Evolutionary conservation across 2,888 invertebrate species (phyloP).

Genomic region (Apotomis turbidana): DNA sequence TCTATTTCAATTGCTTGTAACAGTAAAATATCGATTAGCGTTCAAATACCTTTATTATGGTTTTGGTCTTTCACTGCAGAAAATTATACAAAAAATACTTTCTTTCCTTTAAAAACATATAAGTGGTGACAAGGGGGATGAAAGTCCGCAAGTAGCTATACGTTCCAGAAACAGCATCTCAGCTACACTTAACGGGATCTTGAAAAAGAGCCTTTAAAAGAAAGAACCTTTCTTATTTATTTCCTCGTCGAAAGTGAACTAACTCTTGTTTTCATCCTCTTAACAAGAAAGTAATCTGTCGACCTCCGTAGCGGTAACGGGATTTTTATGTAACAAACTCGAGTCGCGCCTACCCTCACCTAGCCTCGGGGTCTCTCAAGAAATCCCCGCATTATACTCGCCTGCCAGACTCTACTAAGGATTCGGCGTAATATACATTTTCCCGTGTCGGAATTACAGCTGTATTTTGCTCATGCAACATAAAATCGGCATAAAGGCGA

Average conservation of each 20-base stretch:
- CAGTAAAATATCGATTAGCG: too few species aligned
- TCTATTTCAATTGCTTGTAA: background rate
- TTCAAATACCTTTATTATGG: too few species aligned
- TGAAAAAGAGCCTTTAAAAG: constrained; percentile 65
- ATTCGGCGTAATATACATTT: constrained; percentile 80
- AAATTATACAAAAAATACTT: background rate
- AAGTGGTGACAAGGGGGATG: background rate
- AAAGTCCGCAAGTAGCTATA: constrained; percentile 20
- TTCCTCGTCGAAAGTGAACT: constrained; percentile 75
- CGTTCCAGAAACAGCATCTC: constrained; percentile 21
- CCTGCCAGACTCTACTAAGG: constrained; percentile 76
- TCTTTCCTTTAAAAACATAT: background rate
- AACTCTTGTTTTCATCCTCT: constrained; percentile 81
- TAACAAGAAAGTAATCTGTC: constrained; percentile 84
- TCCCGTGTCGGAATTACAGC: constrained; percentile 78
- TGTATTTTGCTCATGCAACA: constrained; percentile 78
- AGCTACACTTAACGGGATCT: constrained; percentile 48
- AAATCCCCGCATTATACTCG: constrained; percentile 70
- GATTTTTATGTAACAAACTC: constrained; percentile 83
- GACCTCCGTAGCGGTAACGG: constrained; percentile 80
- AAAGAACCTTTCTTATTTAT: constrained; percentile 65
- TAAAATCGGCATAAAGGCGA: constrained; percentile 79
- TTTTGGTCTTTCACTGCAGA: background rate
- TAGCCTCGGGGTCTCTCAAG: constrained; percentile 77
- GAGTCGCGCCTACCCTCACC: constrained; percentile 81